phyloP scores from a whole-genome alignment of 2,797 vertebrate species.

The Chloroceryle inda region DNA sequence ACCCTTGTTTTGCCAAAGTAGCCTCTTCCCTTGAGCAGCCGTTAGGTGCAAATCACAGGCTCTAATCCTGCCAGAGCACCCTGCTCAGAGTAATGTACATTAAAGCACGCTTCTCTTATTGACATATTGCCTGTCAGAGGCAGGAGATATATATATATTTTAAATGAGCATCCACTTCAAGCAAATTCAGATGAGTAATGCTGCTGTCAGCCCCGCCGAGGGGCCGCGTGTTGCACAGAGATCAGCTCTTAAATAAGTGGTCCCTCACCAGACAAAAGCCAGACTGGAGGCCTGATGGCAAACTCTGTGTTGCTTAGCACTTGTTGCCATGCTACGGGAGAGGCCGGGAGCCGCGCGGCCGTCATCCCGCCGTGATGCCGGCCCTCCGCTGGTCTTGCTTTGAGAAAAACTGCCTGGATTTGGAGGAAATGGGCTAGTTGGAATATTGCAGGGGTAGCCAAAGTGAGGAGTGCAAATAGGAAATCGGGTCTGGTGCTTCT shows the following conservation, averaged over 20 bases:
- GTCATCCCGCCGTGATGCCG: fast-evolving
- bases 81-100: fast-evolving
- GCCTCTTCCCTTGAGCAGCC: neutral
- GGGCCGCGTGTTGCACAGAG: neutral
- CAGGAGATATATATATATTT: neutral
- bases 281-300: neutral
- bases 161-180: neutral
- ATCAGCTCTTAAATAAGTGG: neutral
- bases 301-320: slow-evolving; percentile 42
- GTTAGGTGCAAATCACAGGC: neutral
- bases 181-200: neutral
- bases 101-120: neutral
- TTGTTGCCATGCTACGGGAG: slow-evolving; percentile 68
- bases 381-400: fast-evolving
- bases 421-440: neutral
- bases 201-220: neutral
- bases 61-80: neutral
- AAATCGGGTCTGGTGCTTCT: neutral
- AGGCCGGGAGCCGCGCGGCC: neutral
- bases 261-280: neutral
- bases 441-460: fast-evolving
- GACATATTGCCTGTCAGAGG: neutral
- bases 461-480: fast-evolving
- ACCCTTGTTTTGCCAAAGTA: neutral
- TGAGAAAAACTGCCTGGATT: neutral